phyloP scores from a whole-genome alignment of 2,113 vertebrate species.

The Rhea americana region DNA sequence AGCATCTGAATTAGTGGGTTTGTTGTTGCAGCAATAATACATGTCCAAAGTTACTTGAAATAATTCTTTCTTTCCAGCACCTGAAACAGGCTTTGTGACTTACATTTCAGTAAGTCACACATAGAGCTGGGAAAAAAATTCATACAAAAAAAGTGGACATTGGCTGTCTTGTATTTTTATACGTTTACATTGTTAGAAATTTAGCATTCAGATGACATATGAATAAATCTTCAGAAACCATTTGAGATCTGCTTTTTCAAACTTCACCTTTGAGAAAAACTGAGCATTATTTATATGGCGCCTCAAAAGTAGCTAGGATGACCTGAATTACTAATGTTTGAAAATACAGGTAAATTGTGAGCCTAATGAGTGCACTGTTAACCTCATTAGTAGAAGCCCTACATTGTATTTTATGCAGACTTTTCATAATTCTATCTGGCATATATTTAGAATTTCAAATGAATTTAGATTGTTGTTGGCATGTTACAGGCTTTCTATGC shows the following conservation, averaged over 20 bases:
- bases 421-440: constrained; percentile 38
- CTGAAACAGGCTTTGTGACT: neutral
- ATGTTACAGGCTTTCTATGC: constrained; percentile 11
- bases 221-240: neutral
- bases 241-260: neutral
- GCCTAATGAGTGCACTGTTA: neutral
- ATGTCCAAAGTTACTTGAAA: neutral
- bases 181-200: neutral
- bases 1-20: neutral
- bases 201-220: neutral
- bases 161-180: neutral
- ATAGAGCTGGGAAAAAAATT: neutral
- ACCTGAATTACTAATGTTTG: neutral
- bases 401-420: neutral
- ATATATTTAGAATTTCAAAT: constrained; percentile 57
- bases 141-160: neutral
- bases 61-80: neutral
- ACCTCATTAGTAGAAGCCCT: constrained; percentile 7
- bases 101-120: neutral
- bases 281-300: neutral
- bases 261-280: neutral
- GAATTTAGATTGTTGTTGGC: constrained; percentile 30
- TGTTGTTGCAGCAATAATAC: neutral
- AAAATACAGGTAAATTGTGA: neutral
- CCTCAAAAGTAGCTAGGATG: neutral